Evolutionary conservation across 2,113 vertebrate genomes (phyloP).

Genomic region (Tichodroma muraria): DNA sequence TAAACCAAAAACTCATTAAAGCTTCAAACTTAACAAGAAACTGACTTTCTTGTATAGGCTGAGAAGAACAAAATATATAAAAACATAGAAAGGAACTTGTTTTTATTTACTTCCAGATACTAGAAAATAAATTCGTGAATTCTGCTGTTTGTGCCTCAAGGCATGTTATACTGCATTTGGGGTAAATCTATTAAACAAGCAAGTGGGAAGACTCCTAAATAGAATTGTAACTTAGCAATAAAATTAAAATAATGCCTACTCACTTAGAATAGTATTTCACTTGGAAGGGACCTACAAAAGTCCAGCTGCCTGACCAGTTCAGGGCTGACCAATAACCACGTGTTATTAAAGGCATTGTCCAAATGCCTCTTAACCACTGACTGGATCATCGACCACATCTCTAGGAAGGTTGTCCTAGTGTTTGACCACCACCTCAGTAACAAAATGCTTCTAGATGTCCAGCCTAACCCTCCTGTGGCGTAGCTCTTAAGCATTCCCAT

Average conservation of each 20-base stretch:
- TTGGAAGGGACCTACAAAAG: neutral
- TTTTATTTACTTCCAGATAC: neutral
- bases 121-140: neutral
- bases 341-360: neutral
- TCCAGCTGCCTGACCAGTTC: neutral
- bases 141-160: neutral
- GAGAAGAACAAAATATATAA: neutral
- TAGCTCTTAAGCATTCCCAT: neutral
- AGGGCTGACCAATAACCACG: neutral
- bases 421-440: neutral
- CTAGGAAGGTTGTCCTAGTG: neutral
- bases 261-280: neutral
- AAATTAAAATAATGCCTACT: neutral
- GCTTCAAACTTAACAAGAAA: neutral
- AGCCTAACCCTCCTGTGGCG: neutral
- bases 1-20: neutral
- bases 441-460: neutral
- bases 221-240: neutral
- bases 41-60: neutral
- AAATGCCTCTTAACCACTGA: neutral
- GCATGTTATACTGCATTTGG: neutral
- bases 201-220: neutral
- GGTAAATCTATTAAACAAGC: neutral
- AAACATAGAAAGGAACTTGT: neutral
- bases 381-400: neutral